Evolutionary conservation across 2,888 invertebrate genomes (phyloP).

Genomic region (Seladonia tumulorum): DNA sequence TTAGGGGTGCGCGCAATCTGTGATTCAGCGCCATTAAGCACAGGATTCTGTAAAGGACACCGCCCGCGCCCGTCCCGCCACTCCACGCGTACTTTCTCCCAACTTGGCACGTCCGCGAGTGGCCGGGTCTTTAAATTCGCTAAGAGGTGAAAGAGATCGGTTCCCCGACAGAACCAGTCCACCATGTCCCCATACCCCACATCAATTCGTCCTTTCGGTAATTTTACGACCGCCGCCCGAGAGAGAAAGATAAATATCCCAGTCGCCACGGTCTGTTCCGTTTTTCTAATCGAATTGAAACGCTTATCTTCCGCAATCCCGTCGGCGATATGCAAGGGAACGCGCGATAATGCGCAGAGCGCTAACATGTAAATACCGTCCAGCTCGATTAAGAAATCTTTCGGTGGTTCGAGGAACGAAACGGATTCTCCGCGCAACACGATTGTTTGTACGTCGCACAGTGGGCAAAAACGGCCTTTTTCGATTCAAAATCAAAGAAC

Average conservation of each 20-base stretch:
- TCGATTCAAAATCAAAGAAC: too few species aligned
- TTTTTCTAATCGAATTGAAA: neutral
- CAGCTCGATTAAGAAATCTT: neutral
- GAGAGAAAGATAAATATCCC: neutral
- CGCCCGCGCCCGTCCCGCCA: neutral
- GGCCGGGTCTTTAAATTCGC: constrained; percentile 66
- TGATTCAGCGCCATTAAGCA: constrained; percentile 84
- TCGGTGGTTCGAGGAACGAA: too few species aligned
- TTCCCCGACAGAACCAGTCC: constrained; percentile 36
- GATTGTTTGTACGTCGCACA: too few species aligned
- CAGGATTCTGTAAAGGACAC: constrained; percentile 80
- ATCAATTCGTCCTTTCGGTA: constrained; percentile 26
- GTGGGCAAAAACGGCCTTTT: too few species aligned
- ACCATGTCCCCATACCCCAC: neutral
- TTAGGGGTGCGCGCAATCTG: constrained; percentile 82
- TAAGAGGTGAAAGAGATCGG: constrained; percentile 67
- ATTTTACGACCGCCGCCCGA: constrained; percentile 24
- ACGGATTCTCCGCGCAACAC: neutral
- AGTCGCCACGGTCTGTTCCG: neutral
- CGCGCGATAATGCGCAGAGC: neutral
- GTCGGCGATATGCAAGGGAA: neutral
- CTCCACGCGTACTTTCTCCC: constrained; percentile 70
- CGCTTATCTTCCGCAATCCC: neutral
- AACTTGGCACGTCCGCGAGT: constrained; percentile 77
- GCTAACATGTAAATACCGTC: neutral